Conservation (phyloP, 2,797 vertebrate genomes). For the Catharus ustulatus region DNA sequence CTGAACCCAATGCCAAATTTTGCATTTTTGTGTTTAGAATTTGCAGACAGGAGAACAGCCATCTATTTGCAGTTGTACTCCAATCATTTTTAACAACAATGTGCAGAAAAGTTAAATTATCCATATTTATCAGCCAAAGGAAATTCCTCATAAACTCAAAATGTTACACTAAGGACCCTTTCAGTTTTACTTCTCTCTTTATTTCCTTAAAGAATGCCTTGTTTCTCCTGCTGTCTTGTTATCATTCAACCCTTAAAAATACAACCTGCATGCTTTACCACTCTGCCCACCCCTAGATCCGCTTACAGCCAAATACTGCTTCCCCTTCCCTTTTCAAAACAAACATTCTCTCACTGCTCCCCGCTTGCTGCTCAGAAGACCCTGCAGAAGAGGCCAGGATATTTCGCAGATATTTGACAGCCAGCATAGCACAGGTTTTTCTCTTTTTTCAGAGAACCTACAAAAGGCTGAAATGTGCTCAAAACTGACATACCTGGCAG, state of each 20-base stretch:
- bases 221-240: slow-evolving; percentile 42
- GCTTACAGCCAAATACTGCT: background rate
- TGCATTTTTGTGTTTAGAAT: slow-evolving; percentile 3
- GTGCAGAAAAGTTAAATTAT: slow-evolving; percentile 23
- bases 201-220: slow-evolving; percentile 41
- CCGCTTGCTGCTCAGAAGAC: background rate
- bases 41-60: slow-evolving; percentile 9
- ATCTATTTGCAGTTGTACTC: slow-evolving; percentile 12
- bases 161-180: slow-evolving; percentile 23
- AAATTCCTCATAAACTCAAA: slow-evolving; percentile 50
- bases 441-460: background rate
- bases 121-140: slow-evolving; percentile 17
- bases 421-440: background rate
- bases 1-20: background rate
- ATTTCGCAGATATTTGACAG: background rate
- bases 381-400: background rate
- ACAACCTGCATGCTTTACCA: background rate
- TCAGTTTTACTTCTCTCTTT: slow-evolving; percentile 32
- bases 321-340: slow-evolving; percentile 18
- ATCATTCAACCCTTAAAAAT: slow-evolving; percentile 21
- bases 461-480: background rate
- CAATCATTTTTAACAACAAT: slow-evolving; percentile 26
- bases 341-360: background rate
- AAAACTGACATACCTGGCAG: background rate
- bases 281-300: background rate